Base-by-base conservation (phyloP, 1,140 invertebrate species). In the Venturia canescens region DNA sequence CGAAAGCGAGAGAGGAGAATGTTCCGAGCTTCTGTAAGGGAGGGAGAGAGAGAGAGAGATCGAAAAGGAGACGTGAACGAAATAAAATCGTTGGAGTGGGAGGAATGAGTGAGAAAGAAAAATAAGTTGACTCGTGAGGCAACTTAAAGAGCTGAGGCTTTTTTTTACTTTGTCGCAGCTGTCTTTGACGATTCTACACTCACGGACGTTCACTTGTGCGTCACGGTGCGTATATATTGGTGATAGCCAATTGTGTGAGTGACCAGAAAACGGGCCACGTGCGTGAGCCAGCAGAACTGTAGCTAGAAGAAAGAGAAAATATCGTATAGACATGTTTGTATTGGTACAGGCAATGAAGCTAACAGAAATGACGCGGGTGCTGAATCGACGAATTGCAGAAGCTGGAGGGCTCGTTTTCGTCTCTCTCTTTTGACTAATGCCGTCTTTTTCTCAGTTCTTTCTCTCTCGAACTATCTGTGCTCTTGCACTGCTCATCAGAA, bases 321-420 rank as follows among this genome's bases (percentile, higher is more conserved):
- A n/a, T 69, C 26, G 31, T 69, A 31, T 69, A 31, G 18, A 6
- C 27, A 63, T 9, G 60, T 63, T 31, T 2, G 21, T 63, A 63
- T 44, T 44, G 7, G 38, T n/a, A 63, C 16, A 21, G 60, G 26
- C 21, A 63, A 63, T 15, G 16, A 63, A 13, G n/a, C 71, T 63
- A 76, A n/a, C 44, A 74, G 29, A 76, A 53, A 77, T 63, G 60
- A 77, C 75, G 75, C 75, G 31, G 21, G 44, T 38, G 66, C 29
- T 69, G 66, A 31, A 79, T 69, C 21, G 44, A 70, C 78, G 78
- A 79, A 79, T 79, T 70, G 48, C 78, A 72, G 78, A 79, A 79
- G 78, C 69, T 79, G 78, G 66, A 77, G 75, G 60, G 34, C 48
- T 31, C 86, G 50, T 71, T 31, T 57, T 81, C 72, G 5, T 83